Evolutionary conservation across 30 jellyfish, hydroid and myxozoan species (phyloP), one percentile per base, ranked within the genome.

Genomic region (Catostylus mosaicus): DNA sequence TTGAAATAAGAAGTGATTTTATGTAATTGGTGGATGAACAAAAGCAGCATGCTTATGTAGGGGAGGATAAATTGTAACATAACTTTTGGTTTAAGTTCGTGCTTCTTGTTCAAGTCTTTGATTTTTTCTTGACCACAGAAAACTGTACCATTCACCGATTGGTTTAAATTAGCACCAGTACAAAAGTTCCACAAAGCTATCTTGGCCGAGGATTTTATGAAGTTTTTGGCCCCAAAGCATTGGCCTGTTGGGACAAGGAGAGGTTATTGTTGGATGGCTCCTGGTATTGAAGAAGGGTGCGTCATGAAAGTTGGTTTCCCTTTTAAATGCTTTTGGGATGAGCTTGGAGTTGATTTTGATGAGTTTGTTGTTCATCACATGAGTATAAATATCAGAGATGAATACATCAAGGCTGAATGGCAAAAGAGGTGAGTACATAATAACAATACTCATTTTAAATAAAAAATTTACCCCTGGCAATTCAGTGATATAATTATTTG

Each of bases 231-330:
- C 19, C 85, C 78, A 51, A 70, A 30, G 4, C 43, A 67, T 37
- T 82, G 92, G 92, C 92, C 92, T 2, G 23, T 45, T 22, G 78
- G 78, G 27, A 51, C 47, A 35, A 52, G 92, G 61, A 82, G 2
- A 7, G 92, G 92, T 54, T 67, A 82, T 19, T 82, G 90, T 27
- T 79, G 90, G 90, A n/a, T 79, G 69, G 82, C 90, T 9, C 57
- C 16, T 10, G 45, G 60, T 11, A 82, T 79, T 71, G 37, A 70
- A 30, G 56, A 29, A 26, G 63, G 30, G 26, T 82, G 92, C 32
- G 30, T 23, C 24, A 82, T 82, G 92, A 82, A 82, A 38, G 83
- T 11, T 23, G 94, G 94, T 27, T 71, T 71, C 59, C 94, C 94
- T 20, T 84, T 84, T 33, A 56, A 69, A 72, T 47, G 67, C 14